Base-by-base conservation (phyloP, 2,888 invertebrate genomes). In the Belgica antarctica region DNA sequence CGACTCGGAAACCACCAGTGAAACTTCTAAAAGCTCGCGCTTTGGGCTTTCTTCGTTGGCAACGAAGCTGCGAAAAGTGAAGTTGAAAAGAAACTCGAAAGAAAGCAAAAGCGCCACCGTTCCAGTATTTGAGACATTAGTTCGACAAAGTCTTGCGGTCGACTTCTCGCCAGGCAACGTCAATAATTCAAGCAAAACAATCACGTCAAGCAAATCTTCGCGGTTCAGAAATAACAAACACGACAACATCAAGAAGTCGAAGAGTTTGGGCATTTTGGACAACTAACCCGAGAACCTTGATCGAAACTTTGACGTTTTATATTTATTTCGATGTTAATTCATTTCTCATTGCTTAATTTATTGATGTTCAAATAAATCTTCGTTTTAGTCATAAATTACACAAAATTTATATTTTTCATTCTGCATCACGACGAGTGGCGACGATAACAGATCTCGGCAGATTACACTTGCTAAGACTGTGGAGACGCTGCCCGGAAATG, bases 111-210 rank as follows among this genome's bases (percentile, higher is more conserved):
- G 83, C 75, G 86, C 86, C 70, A 86, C 89, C 0, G 83, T 91
- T 0, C 86, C 89, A 0, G 82, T 85, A 1, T n/a, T n/a, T n/a
- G n/a, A n/a, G n/a, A n/a, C n/a, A n/a, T 81, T 91, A 2, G 91
- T 90, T 73, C 82, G 90, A 1, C 91, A 91, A 77, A 90, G 89
- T 75, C 79, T 91, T 2, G 79, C 90, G 2, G 89, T 90, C 10
- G 85, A 86, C 24, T 66, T 66, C 52, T 8, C 34, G 12, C 7
- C 34, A 34, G 12, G 22, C 15, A 17, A 62, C 24, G 10, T 19
- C n/a, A 15, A 25, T 8, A 24, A 61, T n/a, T 10, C 27, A 25
- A 15, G 19, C 17, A 25, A n/a, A 19, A 22, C 52, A 2, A 15
- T 22, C 7, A 52, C 22, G 22, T 19, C 52, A 22, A 17, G 10